Evolutionary conservation across 2,113 vertebrate genomes (phyloP), one percentile per base, ranked within the genome.

Genomic region (Urocitellus parryii): DNA sequence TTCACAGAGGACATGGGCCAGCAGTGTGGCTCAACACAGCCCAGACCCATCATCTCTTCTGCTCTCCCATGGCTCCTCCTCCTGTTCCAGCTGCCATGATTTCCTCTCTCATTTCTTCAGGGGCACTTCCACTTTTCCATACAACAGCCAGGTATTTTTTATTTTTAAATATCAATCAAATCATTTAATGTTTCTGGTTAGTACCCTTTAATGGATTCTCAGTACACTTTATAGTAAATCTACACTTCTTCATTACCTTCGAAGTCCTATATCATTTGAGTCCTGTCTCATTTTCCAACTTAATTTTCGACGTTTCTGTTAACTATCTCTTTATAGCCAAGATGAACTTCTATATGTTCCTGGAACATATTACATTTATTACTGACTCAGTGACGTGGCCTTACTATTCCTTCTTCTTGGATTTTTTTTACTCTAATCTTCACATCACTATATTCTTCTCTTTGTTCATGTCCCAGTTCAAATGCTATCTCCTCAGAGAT

Each of bases 141-240:
- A 25, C 5, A 80, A 42, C 4, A 58, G 25, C 29, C 29, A 61
- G 42, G n/a, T 3, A 0, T n/a, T 79, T 29, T 37, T 24, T 53
- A 29, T 29, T 42, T 45, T 45, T 3, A 81, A 48, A 65, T 11
- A 81, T 79, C 48, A 78, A 73, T 77, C 45, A 88, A 39, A 51
- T 91, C 17, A 77, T 78, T 45, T 84, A 65, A 80, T 88, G 78
- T 45, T 96, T 27, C 34, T 91, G 53, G 2, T 68, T 93, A 77
- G 65, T 83, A 94, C 13, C 53, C 45, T 83, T 61, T 80, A 92
- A 39, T 56, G 17, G 42, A 90, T 42, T 51, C 51, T 58, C 25
- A 87, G 29, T n/a, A 65, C 4, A 94, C 8, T 94, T 63, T 88
- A 77, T 45, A 78, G 61, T 63, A 95, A 91, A 90, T 4, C 32